Base-by-base conservation (phyloP, 2,888 invertebrate genomes). In the Dryadula phaetusa region DNA sequence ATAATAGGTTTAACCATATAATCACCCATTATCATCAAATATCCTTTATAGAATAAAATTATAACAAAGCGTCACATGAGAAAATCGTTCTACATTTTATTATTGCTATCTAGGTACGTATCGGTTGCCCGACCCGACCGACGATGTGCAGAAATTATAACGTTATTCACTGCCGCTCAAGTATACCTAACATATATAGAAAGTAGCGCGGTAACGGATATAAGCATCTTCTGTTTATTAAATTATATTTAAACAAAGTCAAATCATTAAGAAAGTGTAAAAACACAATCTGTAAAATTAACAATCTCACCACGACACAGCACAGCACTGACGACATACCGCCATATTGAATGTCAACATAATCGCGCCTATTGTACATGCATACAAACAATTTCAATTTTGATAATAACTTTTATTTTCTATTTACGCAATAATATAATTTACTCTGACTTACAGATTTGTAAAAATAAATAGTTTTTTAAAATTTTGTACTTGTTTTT, bases 241-340 rank as follows among this genome's bases (percentile, higher is more conserved):
- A 46, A 52, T 61, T 66, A 52, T 7, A 53, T 52, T 18, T 67
- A 47, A 60, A 56, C 58, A 40, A 42, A 61, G 63, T 62, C 44
- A 69, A 62, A 64, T 66, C 63, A 66, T 67, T 34, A 47, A 53
- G 72, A 69, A 79, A 77, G 84, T 83, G 82, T 79, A 75, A 80
- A 77, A 77, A 78, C 78, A 83, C 74, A 79, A 84, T 80, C 79
- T 75, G 84, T 78, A 76, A 83, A 89, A 83, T 87, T 83, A 87
- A 81, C 84, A 90, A 94, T 96, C 97, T 96, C 95, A 97, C 97
- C 97, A 97, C 97, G 96, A 97, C 96, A 97, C 97, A 97, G 97
- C 97, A 97, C 95, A 96, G 96, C 97, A 97, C 97, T 96, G 96
- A 96, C 96, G 96, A 96, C 97, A 96, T 96, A 96, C 96, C 97